Evolutionary conservation across 2,113 vertebrate species (phyloP).

Genomic region (Hiodon alosoides): DNA sequence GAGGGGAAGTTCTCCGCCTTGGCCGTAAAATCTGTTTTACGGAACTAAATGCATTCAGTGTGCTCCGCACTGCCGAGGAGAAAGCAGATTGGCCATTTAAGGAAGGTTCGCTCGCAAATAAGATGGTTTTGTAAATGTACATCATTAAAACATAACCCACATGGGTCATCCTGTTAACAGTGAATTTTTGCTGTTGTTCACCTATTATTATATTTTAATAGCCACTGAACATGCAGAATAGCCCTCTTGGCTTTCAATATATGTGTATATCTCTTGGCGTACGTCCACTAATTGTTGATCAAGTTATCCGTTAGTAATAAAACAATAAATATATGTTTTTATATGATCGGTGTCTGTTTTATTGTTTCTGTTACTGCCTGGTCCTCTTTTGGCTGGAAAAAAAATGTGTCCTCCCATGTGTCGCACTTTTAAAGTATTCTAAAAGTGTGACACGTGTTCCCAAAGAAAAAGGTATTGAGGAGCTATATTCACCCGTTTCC

Average conservation of each 20-base stretch:
- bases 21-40: constrained; percentile 6
- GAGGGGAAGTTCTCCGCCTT: background rate
- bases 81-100: background rate
- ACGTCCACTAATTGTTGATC: constrained; percentile 52
- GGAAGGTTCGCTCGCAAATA: background rate
- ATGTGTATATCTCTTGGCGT: constrained; percentile 49
- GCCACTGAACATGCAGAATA: constrained; percentile 53
- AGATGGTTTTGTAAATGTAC: constrained; percentile 16
- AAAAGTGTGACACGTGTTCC: no score
- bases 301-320: constrained; percentile 62
- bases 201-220: constrained; percentile 38
- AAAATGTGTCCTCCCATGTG: background rate
- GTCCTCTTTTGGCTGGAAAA: background rate
- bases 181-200: constrained; percentile 36
- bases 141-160: constrained; percentile 18
- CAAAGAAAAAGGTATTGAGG: no score
- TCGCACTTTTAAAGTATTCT: no score
- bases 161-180: constrained; percentile 25
- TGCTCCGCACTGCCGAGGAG: background rate
- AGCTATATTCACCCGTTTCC: no score
- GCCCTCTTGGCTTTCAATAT: constrained; percentile 39
- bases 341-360: constrained; percentile 37
- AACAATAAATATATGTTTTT: constrained; percentile 72
- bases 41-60: background rate
- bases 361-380: constrained; percentile 1